Conservation (phyloP, 1,140 invertebrate species). For the Sycophila sp. region DNA sequence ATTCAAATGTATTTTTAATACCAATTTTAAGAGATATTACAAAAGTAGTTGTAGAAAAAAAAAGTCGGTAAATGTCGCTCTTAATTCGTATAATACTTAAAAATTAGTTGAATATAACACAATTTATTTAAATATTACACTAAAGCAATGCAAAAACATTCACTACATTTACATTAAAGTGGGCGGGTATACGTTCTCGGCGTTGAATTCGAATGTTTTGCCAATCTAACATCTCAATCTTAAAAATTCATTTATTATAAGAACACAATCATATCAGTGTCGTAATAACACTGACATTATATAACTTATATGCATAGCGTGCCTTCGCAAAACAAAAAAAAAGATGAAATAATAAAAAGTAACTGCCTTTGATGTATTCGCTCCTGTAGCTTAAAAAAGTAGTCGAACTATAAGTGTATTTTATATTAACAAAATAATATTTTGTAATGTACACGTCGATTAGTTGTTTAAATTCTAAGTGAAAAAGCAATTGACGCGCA, state of each 20-base stretch:
- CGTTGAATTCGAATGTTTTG: not conserved
- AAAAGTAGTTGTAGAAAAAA: conserved; percentile 1
- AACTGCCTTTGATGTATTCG: conserved; percentile 40
- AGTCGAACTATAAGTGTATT: conserved; percentile 7
- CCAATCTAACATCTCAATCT: not conserved
- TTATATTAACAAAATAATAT: conserved; percentile 24
- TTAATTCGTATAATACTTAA: conserved; percentile 4
- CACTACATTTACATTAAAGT: not conserved
- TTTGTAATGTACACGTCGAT: conserved; percentile 25
- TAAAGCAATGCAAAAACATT: not conserved
- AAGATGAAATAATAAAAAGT: conserved; percentile 8
- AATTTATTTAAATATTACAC: not conserved
- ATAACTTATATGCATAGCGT: conserved; percentile 37
- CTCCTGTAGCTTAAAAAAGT: conserved; percentile 1
- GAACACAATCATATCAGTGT: not conserved
- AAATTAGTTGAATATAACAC: not conserved
- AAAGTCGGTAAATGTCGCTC: not conserved
- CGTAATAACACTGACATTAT: conserved; percentile 11
- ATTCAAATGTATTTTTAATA: conserved; percentile 54
- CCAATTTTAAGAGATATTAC: conserved; percentile 13
- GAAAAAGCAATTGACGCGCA: no score
- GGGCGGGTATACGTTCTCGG: not conserved
- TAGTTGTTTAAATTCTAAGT: not conserved
- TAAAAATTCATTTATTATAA: conserved; percentile 18
- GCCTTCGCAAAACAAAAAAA: conserved; percentile 39